Evolutionary conservation across 2,797 vertebrate genomes (phyloP).

Genomic region (Sebastes trivittatus): DNA sequence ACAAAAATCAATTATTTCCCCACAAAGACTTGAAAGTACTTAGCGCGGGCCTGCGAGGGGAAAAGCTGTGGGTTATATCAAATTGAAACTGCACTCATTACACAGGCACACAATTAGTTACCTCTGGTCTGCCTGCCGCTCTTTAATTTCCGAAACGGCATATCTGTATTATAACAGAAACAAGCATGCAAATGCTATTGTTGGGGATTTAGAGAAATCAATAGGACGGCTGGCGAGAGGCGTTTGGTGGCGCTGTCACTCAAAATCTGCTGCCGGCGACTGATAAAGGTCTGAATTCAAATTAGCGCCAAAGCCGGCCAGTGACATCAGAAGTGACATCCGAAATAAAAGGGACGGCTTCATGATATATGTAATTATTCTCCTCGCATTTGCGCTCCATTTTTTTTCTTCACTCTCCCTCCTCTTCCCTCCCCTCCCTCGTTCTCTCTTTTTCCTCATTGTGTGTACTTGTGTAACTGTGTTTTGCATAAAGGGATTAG

Average conservation of each 20-base stretch:
- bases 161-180: slow-evolving; percentile 99
- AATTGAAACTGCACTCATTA: slow-evolving; percentile 99
- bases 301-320: slow-evolving; percentile 97
- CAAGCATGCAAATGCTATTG: slow-evolving; percentile 99
- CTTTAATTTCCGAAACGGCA: slow-evolving; percentile 99
- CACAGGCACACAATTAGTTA: slow-evolving; percentile 99
- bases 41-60: slow-evolving; percentile 97
- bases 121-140: slow-evolving; percentile 97
- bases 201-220: slow-evolving; percentile 99
- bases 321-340: slow-evolving; percentile 99
- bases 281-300: slow-evolving; percentile 99
- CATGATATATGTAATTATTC: slow-evolving; percentile 99
- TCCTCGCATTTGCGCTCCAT: slow-evolving; percentile 88
- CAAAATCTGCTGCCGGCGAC: slow-evolving; percentile 98
- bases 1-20: slow-evolving; percentile 99
- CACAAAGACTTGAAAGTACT: slow-evolving; percentile 99
- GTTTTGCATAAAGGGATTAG: slow-evolving; percentile 99
- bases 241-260: slow-evolving; percentile 99
- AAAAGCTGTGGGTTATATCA: slow-evolving; percentile 99
- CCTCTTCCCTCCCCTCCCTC: slow-evolving; percentile 70
- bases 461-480: slow-evolving; percentile 99
- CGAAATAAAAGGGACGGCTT: slow-evolving; percentile 99
- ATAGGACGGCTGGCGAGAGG: slow-evolving; percentile 99
- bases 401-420: slow-evolving; percentile 72
- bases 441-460: slow-evolving; percentile 89